Conservation (phyloP, 1,140 invertebrate genomes). For the Lordiphosa collinella region DNA sequence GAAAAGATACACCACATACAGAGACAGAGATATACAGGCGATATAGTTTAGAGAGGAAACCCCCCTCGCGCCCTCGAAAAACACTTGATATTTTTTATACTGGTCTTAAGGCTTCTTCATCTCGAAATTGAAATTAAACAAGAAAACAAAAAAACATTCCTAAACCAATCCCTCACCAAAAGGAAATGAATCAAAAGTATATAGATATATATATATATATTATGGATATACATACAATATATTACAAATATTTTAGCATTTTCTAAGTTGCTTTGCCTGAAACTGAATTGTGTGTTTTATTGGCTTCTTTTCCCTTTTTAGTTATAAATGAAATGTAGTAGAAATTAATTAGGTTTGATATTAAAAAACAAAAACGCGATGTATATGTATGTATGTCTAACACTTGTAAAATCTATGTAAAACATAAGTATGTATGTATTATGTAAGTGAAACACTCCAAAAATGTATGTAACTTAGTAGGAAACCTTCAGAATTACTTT, state of each 20-base stretch:
- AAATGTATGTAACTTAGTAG: conserved; percentile 64
- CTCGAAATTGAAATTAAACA: conserved; percentile 32
- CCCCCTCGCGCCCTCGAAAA: conserved; percentile 4
- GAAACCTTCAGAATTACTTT: conserved; percentile 28
- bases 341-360: conserved; percentile 40
- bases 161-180: conserved; percentile 51
- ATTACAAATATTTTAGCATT: conserved; percentile 26
- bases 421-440: conserved; percentile 64
- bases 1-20: conserved; percentile 4
- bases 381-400: conserved; percentile 57
- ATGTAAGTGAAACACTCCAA: conserved; percentile 69
- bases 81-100: conserved; percentile 74
- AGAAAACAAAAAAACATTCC: conserved; percentile 50
- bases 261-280: conserved; percentile 49
- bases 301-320: conserved; percentile 37
- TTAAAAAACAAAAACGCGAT: conserved; percentile 44
- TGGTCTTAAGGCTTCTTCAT: conserved; percentile 52
- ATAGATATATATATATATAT: conserved; percentile 27
- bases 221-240: conserved; percentile 16
- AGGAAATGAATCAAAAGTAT: conserved; percentile 64
- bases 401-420: conserved; percentile 66
- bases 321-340: conserved; percentile 54
- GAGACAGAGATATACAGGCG: conserved; percentile 20
- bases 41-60: conserved; percentile 10
- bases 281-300: conserved; percentile 16